Percentiles rank a stretch among this genome's conserved stretches.
Conservation (phyloP, 2,113 vertebrate species). For the Ascaphus truei region DNA sequence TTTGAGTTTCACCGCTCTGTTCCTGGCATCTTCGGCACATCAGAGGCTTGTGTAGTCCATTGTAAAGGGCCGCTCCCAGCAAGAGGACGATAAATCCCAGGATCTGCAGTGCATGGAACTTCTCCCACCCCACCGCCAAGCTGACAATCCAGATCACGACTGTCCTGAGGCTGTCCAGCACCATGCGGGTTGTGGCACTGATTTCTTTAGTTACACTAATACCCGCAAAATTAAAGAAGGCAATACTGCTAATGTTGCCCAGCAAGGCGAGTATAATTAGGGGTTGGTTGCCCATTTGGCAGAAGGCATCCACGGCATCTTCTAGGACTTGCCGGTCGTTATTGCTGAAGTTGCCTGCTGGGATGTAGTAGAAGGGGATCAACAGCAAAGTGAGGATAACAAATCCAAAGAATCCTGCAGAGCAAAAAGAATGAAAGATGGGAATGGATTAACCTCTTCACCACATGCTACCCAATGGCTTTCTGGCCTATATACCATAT, state of each 20-base stretch:
- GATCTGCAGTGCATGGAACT: conserved; percentile 80
- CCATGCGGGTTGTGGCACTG: conserved; percentile 94
- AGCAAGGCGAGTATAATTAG: conserved; percentile 79
- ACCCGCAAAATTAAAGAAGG: conserved; percentile 94
- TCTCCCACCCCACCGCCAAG: conserved; percentile 82
- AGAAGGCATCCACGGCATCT: conserved; percentile 85
- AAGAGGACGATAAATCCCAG: conserved; percentile 82
- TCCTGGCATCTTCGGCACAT: conserved; percentile 31
- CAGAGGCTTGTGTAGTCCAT: conserved; percentile 77
- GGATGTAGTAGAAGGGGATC: conserved; percentile 89
- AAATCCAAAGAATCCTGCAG: conserved; percentile 84
- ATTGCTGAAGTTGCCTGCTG: conserved; percentile 61
- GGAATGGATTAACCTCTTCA: neutral
- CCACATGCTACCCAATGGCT: neutral
- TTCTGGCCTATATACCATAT: too few species aligned
- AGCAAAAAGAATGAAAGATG: neutral
- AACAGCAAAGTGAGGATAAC: conserved; percentile 78
- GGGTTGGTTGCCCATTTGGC: conserved; percentile 77
- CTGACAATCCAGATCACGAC: conserved; percentile 86
- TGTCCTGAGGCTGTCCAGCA: conserved; percentile 90
- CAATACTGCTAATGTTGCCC: conserved; percentile 87
- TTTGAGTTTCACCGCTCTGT: conserved; percentile 58
- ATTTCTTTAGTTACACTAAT: conserved; percentile 94
- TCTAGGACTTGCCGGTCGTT: conserved; percentile 74
- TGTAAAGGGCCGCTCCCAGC: conserved; percentile 76